A percentile compares a stretch with the other conserved stretches of the same genome.
phyloP scores from a whole-genome alignment of 1,140 invertebrate species.

The Calephelis virginiensis region DNA sequence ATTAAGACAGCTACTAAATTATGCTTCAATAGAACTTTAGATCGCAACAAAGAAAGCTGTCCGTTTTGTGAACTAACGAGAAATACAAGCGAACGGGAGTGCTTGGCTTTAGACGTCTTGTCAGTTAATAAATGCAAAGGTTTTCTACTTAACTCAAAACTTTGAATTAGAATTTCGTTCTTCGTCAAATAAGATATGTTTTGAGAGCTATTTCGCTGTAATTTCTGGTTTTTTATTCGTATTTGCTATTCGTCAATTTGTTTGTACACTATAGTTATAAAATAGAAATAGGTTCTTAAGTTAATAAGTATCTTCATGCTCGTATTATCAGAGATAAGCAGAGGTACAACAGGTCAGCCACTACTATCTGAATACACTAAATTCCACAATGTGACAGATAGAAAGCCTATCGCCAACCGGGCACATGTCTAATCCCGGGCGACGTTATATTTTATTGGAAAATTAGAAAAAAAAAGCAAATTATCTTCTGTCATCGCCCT shows the following conservation, averaged over 20 bases:
- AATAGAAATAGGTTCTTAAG: too few species aligned
- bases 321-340: too few species aligned
- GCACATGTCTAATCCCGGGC: too few species aligned
- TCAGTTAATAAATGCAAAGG: slow-evolving; percentile 12
- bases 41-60: slow-evolving; percentile 10
- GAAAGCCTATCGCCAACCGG: too few species aligned
- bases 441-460: too few species aligned
- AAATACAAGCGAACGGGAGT: not conserved
- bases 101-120: not conserved
- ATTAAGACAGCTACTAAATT: slow-evolving; percentile 13
- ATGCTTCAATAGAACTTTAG: slow-evolving; percentile 3
- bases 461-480: too few species aligned
- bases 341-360: too few species aligned
- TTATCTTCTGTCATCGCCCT: too few species aligned
- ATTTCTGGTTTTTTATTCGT: not conserved
- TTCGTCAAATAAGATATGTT: not conserved
- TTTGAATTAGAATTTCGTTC: not conserved
- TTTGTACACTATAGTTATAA: not conserved
- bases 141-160: slow-evolving; percentile 1
- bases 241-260: not conserved
- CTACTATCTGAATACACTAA: too few species aligned
- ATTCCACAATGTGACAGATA: too few species aligned
- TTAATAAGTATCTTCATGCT: too few species aligned
- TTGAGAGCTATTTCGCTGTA: not conserved
- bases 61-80: not conserved